Evolutionary conservation across 2,888 invertebrate genomes (phyloP).

Genomic region (Drosophila stalkeri): DNA sequence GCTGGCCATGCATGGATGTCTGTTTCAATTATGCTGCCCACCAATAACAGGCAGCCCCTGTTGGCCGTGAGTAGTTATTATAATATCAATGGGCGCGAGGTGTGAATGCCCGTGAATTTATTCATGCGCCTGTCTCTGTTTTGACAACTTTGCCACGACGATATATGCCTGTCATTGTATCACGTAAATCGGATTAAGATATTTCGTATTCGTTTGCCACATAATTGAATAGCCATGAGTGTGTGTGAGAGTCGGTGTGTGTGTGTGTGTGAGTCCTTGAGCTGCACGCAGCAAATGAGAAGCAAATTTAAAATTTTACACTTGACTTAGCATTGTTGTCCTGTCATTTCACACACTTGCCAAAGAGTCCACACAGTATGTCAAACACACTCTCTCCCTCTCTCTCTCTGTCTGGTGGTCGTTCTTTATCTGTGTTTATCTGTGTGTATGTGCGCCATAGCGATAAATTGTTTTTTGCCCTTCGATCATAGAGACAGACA

Average conservation of each 20-base stretch:
- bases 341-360: conserved; percentile 80
- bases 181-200: conserved; percentile 85
- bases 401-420: conserved; percentile 6
- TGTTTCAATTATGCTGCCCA: conserved; percentile 74
- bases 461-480: conserved; percentile 65
- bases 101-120: conserved; percentile 75
- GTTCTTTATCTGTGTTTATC: conserved; percentile 36
- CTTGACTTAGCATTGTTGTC: conserved; percentile 85
- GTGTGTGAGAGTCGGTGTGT: conserved; percentile 59
- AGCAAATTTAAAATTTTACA: conserved; percentile 86
- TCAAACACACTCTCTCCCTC: conserved; percentile 2
- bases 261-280: conserved; percentile 53
- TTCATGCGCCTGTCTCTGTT: conserved; percentile 77
- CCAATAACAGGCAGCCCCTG: conserved; percentile 13
- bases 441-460: conserved; percentile 59
- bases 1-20: conserved; percentile 76
- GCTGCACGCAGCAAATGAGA: conserved; percentile 81
- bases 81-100: conserved; percentile 76
- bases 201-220: conserved; percentile 84
- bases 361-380: conserved; percentile 31
- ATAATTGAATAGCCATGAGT: conserved; percentile 82
- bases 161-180: conserved; percentile 66
- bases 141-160: conserved; percentile 69
- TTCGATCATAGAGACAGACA: conserved; percentile 4
- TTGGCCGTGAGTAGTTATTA: conserved; percentile 63